A percentile compares a stretch with the other conserved stretches of the same genome.
Conservation (phyloP, 2,888 invertebrate genomes). For the Drosophila melanocephala region DNA sequence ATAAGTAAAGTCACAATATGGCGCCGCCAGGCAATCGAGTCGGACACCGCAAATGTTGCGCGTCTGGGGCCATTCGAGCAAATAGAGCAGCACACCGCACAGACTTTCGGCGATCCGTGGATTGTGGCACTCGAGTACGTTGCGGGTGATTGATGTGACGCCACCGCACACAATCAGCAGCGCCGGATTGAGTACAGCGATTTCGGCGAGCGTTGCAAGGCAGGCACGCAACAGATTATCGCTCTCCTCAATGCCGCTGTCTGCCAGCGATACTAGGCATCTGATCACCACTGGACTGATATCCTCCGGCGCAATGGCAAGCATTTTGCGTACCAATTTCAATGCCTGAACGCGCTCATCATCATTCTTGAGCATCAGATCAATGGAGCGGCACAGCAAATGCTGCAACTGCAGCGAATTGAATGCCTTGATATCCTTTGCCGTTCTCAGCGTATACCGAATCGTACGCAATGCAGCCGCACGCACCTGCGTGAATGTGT, state of each 20-base stretch:
- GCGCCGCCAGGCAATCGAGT: constrained; percentile 94
- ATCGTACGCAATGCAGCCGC: constrained; percentile 95
- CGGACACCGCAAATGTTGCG: constrained; percentile 91
- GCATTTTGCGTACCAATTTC: constrained; percentile 90
- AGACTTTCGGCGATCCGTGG: constrained; percentile 96
- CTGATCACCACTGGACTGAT: constrained; percentile 92
- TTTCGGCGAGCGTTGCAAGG: constrained; percentile 94
- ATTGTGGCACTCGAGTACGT: constrained; percentile 93
- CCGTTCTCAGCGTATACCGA: constrained; percentile 92
- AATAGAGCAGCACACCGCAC: constrained; percentile 93
- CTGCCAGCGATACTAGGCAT: constrained; percentile 93
- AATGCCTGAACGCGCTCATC: constrained; percentile 96
- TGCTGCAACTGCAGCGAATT: constrained; percentile 93
- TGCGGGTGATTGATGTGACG: constrained; percentile 92
- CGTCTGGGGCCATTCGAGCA: constrained; percentile 94
- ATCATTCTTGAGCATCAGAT: constrained; percentile 95
- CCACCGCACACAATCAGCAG: constrained; percentile 93
- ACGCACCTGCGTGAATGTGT: constrained; percentile 95
- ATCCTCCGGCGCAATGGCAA: constrained; percentile 88
- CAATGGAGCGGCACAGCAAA: constrained; percentile 93
- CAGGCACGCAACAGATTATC: constrained; percentile 94
- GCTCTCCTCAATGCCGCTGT: constrained; percentile 90
- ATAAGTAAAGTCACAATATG: constrained; percentile 96
- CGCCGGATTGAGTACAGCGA: constrained; percentile 93
- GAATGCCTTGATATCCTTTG: constrained; percentile 92